Percentiles rank a stretch among this genome's conserved stretches.
phyloP scores from a whole-genome alignment of 2,113 vertebrate species.

The Pteropus alecto region DNA sequence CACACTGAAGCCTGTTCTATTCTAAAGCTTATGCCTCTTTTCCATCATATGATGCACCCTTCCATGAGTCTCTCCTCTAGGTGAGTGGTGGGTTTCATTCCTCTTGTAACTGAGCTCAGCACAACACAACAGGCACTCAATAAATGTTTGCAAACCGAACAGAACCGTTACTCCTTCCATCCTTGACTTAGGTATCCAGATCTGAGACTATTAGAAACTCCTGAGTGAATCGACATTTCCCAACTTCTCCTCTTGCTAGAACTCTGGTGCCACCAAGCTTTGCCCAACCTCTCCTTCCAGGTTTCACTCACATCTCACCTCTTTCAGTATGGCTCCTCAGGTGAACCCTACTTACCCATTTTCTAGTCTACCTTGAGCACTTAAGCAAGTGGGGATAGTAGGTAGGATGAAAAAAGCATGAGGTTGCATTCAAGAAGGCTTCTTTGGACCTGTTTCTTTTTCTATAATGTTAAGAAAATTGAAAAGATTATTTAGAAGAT shows the following conservation, averaged over 20 bases:
- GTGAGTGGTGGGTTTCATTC: background rate
- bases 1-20: background rate
- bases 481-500: background rate
- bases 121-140: background rate
- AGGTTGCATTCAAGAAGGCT: background rate
- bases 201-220: background rate
- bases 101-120: background rate
- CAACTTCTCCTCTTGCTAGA: background rate
- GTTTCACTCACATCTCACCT: background rate
- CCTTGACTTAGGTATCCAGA: background rate
- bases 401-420: background rate
- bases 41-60: rapidly evolving
- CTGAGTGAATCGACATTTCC: background rate
- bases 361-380: background rate
- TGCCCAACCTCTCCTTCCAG: background rate
- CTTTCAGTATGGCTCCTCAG: background rate
- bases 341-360: background rate
- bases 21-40: background rate
- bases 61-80: background rate
- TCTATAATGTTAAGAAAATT: background rate
- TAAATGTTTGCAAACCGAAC: background rate
- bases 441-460: background rate
- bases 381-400: background rate
- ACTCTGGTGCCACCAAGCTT: background rate
- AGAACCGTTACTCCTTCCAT: background rate